Evolutionary conservation across 2,113 vertebrate genomes (phyloP).

Genomic region (Caranx ignobilis): DNA sequence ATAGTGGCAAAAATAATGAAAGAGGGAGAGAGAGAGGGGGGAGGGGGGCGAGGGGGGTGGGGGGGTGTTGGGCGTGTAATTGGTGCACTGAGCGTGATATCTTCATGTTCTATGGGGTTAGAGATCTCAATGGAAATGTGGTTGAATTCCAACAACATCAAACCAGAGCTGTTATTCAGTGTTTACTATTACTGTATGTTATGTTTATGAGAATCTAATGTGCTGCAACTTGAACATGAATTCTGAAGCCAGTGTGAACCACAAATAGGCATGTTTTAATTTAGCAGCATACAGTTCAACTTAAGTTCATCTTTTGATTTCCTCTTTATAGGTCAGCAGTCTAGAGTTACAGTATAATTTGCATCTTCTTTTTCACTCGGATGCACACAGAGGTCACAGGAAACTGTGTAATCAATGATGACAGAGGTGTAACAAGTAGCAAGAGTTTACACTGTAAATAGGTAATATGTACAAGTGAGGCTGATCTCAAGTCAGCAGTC

Average conservation of each 20-base stretch:
- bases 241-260: neutral
- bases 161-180: neutral
- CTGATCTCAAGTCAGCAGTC: neutral
- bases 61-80: neutral
- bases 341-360: constrained; percentile 15
- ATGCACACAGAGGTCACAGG: constrained; percentile 18
- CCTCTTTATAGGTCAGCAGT: neutral
- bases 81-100: constrained; percentile 7
- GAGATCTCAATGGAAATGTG: neutral
- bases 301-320: constrained; percentile 35
- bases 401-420: constrained; percentile 18
- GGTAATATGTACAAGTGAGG: neutral
- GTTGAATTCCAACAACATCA: neutral
- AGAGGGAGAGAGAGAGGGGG: constrained; percentile 15
- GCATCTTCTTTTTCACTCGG: constrained; percentile 19
- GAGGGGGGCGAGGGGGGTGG: too few species aligned
- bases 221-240: constrained; percentile 10
- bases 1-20: constrained; percentile 62
- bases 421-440: neutral
- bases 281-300: constrained; percentile 17
- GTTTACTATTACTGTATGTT: neutral
- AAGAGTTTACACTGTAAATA: neutral
- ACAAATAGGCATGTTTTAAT: constrained; percentile 7
- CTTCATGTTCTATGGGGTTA: constrained; percentile 12
- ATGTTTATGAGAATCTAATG: constrained; percentile 7